phyloP scores from a whole-genome alignment of 2,797 vertebrate species.

The Crocidura indochinensis region DNA sequence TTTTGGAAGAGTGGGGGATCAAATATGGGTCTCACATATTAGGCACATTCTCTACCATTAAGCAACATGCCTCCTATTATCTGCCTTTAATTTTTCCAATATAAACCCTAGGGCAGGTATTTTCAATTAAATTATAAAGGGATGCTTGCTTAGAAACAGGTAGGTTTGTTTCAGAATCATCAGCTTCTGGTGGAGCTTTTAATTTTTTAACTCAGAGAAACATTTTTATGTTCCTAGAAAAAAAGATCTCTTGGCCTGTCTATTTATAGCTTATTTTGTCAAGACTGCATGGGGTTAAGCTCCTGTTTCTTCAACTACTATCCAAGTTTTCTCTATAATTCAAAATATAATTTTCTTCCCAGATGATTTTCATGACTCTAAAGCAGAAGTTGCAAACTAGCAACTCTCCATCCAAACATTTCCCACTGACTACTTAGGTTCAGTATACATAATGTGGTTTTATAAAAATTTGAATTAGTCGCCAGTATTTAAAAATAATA shows the following conservation, averaged over 20 bases:
- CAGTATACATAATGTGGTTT: background rate
- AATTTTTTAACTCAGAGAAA: constrained; percentile 10
- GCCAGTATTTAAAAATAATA: constrained; percentile 54
- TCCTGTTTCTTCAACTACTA: constrained; percentile 28
- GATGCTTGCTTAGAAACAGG: background rate
- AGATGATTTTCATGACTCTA: constrained; percentile 51
- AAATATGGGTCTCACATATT: no score
- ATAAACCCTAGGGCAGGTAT: background rate
- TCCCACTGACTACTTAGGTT: background rate
- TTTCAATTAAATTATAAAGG: background rate
- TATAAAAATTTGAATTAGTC: constrained; percentile 13
- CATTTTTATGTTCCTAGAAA: constrained; percentile 7
- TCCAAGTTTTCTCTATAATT: constrained; percentile 43
- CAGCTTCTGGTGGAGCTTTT: background rate
- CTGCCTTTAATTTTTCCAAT: background rate
- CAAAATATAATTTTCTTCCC: constrained; percentile 26
- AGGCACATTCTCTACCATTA: no score
- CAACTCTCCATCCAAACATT: background rate
- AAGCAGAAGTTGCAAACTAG: constrained; percentile 47
- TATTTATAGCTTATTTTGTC: background rate
- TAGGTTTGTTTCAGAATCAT: background rate
- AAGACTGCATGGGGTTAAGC: background rate
- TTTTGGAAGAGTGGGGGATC: no score
- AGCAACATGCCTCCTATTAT: no score
- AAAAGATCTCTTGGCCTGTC: background rate